Evolutionary conservation across 1,140 invertebrate species (phyloP).

Genomic region (Sarcophaga bullata): DNA sequence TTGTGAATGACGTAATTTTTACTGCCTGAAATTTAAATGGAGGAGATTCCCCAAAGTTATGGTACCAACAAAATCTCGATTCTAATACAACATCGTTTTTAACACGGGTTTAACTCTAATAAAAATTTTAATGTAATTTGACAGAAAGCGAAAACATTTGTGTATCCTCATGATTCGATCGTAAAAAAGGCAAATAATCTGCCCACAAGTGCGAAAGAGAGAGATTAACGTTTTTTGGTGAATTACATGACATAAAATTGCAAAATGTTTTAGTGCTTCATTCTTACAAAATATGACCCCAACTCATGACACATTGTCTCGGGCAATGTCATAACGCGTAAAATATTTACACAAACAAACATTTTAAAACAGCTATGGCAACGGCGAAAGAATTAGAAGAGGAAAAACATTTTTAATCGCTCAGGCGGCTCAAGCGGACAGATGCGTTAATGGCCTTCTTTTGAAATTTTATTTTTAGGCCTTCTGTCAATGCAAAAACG

Average conservation of each 20-base stretch:
- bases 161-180: conserved; percentile 32
- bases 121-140: background rate
- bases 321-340: conserved; percentile 5
- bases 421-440: conserved; percentile 34
- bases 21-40: background rate
- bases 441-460: conserved; percentile 40
- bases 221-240: conserved; percentile 20
- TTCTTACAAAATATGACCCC: background rate
- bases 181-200: conserved; percentile 16
- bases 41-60: background rate
- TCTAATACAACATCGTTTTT: background rate
- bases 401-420: conserved; percentile 26
- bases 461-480: conserved; percentile 8
- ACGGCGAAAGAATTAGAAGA: background rate
- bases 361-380: too few relatives aligned
- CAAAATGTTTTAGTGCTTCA: background rate
- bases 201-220: background rate
- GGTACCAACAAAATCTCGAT: background rate
- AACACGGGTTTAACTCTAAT: background rate
- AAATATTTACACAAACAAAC: background rate
- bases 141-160: conserved; percentile 27
- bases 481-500: background rate
- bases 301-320: background rate
- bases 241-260: conserved; percentile 26
- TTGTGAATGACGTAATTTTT: background rate